Evolutionary conservation across 1,140 invertebrate genomes (phyloP), one percentile per base, ranked within the genome.

Genomic region (Uloborus diversus): DNA sequence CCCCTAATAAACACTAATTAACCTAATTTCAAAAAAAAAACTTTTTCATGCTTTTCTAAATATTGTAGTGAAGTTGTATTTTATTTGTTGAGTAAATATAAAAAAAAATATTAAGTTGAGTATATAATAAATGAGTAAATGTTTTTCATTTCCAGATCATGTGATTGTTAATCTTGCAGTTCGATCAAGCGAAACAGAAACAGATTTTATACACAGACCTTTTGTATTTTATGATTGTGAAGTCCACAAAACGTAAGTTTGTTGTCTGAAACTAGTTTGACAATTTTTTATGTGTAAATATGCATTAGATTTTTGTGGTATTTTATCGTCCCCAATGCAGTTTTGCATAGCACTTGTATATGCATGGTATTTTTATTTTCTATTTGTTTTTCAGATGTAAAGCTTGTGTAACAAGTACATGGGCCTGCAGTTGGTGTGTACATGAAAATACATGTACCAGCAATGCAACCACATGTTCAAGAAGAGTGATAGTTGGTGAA

Each of bases 141-240:
- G n/a, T 76, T 65, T 87, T 86, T 51, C 84, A 86, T 71, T 87
- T 86, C 47, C 85, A 86, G 96, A 98, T 88, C 96, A 98, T 87
- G 91, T 97, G 0, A 89, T 93, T 81, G 95, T 99, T 57, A 93
- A 94, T 14, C 88, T 99, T n/a, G 94, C 96, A 5, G 94, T 99
- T 2, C 90, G 95, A 23, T 95, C 94, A 13, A 94, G 93, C 20
- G 95, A 97, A 87, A 97, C 95, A 4, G 96, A 97, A 85, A 96
- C 96, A 85, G 96, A 98, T 86, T 97, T 98, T 89, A 95, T 94
- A 1, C 89, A 93, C 64, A 84, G 93, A 93, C 86, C 59, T 85
- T 98, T 98, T 87, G 94, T 94, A 14, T 98, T 95, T 86, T 99
- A 95, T 86, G 95, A 98, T 87, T 99, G 97, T 85, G 92, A 92